Evolutionary conservation across 2,888 invertebrate species (phyloP), one percentile per base, ranked within the genome.

Genomic region (Amblyteles armatorius): DNA sequence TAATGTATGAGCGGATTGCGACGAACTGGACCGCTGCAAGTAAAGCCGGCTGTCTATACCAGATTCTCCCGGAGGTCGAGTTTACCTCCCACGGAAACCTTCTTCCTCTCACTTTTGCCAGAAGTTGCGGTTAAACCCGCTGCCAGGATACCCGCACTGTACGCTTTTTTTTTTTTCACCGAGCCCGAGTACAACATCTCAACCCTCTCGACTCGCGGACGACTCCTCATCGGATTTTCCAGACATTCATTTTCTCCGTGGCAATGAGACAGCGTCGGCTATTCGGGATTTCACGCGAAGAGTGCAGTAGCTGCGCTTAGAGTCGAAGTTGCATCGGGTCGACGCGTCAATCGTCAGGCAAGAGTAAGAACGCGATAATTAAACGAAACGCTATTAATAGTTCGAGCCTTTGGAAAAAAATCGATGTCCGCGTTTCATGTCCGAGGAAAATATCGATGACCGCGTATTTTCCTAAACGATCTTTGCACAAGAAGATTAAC

Each of bases 11-110:
- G 63, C 79, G 67, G 79, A 67, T 82, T 55, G 79, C 79, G 86
- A 88, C 88, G 87, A 86, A 92, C 92, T 92, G 92, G 87, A 90
- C 87, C 89, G 86, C 71, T 57, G 79, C 82, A 84, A 80, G 88
- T 82, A 83, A 79, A 88, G 88, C 85, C 91, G 89, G 84, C 88
- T 88, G 87, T 90, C 89, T 92, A 90, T 91, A 92, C 86, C 87
- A 86, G 89, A 89, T 84, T 88, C 88, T 85, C 80, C 79, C 85
- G 88, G 90, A 91, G 91, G 88, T 90, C 91, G 88, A 63, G 76
- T 82, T 73, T 89, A 87, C 87, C 89, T 88, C 89, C 84, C 82
- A 74, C 81, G 48, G 65, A 76, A 80, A 80, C 72, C 79, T 68
- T 84, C 69, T 78, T 84, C 84, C 85, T 85, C 85, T 85, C 85